A percentile compares a stretch with the other conserved stretches of the same genome.
Conservation (phyloP, 1,140 invertebrate species). For the Bombyx mori region DNA sequence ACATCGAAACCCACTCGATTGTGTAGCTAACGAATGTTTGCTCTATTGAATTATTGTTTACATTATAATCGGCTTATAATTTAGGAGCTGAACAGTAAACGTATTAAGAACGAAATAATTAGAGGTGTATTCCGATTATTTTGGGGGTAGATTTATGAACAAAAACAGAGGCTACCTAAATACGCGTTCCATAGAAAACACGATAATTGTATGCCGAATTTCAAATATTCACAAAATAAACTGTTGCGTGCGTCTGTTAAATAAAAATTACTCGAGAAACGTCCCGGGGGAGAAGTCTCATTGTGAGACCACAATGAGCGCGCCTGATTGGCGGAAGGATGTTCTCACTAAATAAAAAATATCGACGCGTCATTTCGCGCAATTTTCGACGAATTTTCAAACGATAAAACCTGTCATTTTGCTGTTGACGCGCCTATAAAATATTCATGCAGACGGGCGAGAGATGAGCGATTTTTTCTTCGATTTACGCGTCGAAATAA, state of each 20-base stretch:
- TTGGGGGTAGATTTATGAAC: too few relatives aligned
- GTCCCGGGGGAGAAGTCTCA: constrained; percentile 51
- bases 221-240: constrained; percentile 39
- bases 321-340: constrained; percentile 70
- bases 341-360: constrained; percentile 70
- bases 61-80: constrained; percentile 22
- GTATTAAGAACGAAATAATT: too few relatives aligned
- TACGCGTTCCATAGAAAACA: not conserved
- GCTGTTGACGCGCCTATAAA: constrained; percentile 70
- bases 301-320: constrained; percentile 61
- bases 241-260: constrained; percentile 61
- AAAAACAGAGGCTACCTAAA: not conserved
- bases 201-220: too few relatives aligned
- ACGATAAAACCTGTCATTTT: constrained; percentile 71
- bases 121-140: too few relatives aligned
- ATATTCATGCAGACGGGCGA: constrained; percentile 66
- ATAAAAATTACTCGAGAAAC: constrained; percentile 56
- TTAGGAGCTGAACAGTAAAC: not conserved
- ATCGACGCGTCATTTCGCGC: constrained; percentile 68
- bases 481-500: constrained; percentile 69
- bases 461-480: constrained; percentile 70
- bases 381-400: constrained; percentile 70
- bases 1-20: constrained; percentile 31
- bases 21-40: constrained; percentile 20
- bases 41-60: constrained; percentile 18